These are phyloP conservation scores for Eulemur mongoz DNA, from an alignment of 2,797 vertebrate genomes.

Conservation along the genomic window DNA sequence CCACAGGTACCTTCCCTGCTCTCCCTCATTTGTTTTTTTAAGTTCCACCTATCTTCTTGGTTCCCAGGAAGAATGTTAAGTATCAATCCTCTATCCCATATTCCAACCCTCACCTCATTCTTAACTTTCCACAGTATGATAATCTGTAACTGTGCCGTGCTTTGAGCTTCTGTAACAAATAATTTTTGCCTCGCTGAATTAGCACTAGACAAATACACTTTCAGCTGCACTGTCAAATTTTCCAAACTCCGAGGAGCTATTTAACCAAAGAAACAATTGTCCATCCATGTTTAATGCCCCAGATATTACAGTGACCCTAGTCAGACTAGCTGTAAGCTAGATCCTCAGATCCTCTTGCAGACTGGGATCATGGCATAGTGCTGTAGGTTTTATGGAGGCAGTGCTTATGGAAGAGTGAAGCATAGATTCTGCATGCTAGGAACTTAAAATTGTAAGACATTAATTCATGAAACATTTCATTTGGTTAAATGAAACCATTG, in stretches of 20 bases:
- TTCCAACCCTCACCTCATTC: not conserved
- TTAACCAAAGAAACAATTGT: not conserved
- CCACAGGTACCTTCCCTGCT: not conserved
- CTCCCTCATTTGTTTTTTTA: not conserved
- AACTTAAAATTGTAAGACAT: not conserved
- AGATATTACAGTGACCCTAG: not conserved
- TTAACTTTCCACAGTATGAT: not conserved
- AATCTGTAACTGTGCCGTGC: not conserved
- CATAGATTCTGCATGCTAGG: not conserved
- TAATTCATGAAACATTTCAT: not conserved
- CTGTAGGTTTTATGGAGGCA: not conserved
- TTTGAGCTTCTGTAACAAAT: not conserved
- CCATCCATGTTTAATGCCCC: not conserved
- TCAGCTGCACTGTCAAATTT: not conserved
- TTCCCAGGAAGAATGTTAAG: not conserved
- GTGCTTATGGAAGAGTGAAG: not conserved
- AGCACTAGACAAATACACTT: not conserved
- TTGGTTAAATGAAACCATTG: conserved; percentile 3
- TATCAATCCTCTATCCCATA: not conserved
- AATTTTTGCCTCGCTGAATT: not conserved
- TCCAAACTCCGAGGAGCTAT: not conserved
- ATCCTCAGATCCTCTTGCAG: not conserved
- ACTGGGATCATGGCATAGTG: not conserved
- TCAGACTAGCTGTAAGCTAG: not conserved
- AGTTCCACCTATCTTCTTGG: not conserved